Percentiles rank a stretch among this genome's conserved stretches.
These are phyloP conservation scores for Esox niger DNA, from an alignment of 2,113 vertebrate species.

Conservation along the genomic window DNA sequence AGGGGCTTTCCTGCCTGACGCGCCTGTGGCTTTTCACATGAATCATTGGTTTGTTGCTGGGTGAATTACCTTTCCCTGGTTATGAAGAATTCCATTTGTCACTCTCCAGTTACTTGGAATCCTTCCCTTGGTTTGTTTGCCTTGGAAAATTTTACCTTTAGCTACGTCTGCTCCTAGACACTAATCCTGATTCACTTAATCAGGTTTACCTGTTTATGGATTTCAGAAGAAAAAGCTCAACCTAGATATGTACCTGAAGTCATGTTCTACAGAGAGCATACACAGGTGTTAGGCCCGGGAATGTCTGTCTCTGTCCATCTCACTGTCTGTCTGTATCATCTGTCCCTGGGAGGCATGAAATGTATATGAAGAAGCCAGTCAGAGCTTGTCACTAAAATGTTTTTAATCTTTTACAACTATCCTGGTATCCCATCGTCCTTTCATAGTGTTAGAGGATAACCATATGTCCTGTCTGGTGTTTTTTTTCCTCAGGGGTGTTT, in stretches of 20 bases:
- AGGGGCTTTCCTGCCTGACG: neutral
- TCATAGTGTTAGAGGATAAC: slow-evolving; percentile 1
- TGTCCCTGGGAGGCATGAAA: slow-evolving; percentile 20
- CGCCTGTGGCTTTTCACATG: slow-evolving; percentile 2
- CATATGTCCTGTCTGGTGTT: slow-evolving; percentile 21
- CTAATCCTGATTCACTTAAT: too few relatives aligned
- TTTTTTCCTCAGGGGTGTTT: slow-evolving; percentile 85
- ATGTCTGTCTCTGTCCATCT: slow-evolving; percentile 9
- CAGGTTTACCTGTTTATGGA: too few relatives aligned
- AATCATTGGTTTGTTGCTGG: slow-evolving; percentile 1
- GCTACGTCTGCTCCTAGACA: too few relatives aligned
- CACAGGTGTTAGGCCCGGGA: neutral
- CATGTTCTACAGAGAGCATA: too few relatives aligned
- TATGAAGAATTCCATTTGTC: slow-evolving; percentile 10
- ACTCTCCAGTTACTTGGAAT: neutral
- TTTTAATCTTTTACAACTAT: neutral
- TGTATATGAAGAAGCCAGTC: slow-evolving; percentile 13
- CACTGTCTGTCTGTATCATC: slow-evolving; percentile 12
- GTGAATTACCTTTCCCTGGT: neutral
- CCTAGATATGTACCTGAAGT: too few relatives aligned
- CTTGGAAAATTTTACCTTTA: too few relatives aligned
- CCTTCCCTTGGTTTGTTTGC: too few relatives aligned
- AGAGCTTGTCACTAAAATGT: neutral
- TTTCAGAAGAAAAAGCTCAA: too few relatives aligned
- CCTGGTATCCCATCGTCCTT: slow-evolving; percentile 2